Evolutionary conservation across 2,113 vertebrate species (phyloP), one percentile per base, ranked within the genome.

Genomic region (Uropsilus gracilis): DNA sequence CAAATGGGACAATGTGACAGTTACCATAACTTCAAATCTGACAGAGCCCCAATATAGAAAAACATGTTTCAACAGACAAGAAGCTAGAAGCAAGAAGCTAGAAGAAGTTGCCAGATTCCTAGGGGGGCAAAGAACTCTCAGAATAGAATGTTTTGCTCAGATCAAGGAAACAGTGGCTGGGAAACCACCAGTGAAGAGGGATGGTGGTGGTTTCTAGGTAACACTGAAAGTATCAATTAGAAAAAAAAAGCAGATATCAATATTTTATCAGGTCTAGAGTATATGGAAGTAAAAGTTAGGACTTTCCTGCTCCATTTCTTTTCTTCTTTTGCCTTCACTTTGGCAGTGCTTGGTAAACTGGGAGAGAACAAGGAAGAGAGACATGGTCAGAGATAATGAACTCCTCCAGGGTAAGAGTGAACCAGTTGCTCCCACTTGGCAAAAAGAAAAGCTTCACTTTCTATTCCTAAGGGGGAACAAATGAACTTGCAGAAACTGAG

Each of bases 171-270:
- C 28, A 42, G 34, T 59, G 44, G 39, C 30, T 87, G 63, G 81
- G 53, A 80, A 94, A 78, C 30, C 22, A 90, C 30, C 26, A 63
- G 64, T 61, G 80, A 66, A 86, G 50, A 20, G n/a, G 55, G 42
- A 75, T n/a, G 42, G n/a, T 57, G 28, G 46, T 87, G 22, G 48
- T 59, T 55, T 92, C 61, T 91, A 92, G 90, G 30, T 81, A 92
- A 94, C 9, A 20, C 37, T 78, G 7, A 77, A 89, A 91, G 8
- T 32, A 44, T 89, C 5, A 30, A 63, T 22, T 20, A 71, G 63
- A n/a, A 94, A 80, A 84, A 71, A 55, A 76, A 53, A 59, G 92
- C 68, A 78, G 66, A 14, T 57, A 69, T 86, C 75, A 91, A 83
- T 26, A 86, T 44, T 66, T 75, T 6, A 32, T 46, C 39, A 81